Evolutionary conservation across 2,888 invertebrate species (phyloP), one percentile per base, ranked within the genome.

Genomic region (Andricus curvator): DNA sequence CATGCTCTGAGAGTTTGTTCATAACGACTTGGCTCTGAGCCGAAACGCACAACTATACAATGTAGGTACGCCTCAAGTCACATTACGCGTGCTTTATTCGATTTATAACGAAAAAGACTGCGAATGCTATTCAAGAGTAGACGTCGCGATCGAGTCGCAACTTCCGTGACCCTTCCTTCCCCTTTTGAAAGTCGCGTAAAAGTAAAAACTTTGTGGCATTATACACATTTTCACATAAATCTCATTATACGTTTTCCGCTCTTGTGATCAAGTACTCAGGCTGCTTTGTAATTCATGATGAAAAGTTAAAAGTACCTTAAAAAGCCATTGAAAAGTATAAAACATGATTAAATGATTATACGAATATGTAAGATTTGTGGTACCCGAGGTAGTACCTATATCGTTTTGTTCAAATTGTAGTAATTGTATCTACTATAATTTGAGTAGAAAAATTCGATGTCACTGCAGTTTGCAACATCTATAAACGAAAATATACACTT

Each of bases 1-100:
- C 56, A 74, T 56, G 74, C 74, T 74, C 74, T 74, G 44, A 13
- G 44, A 13, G 25, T 29, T 79, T 62, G 79, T 79, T 76, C 78
- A 78, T 68, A 76, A 80, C 81, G 83, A 78, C 81, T 74, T 81
- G 80, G 83, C 83, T 64, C 41, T 37, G 78, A 64, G 79, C 84
- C 82, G 80, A 84, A 81, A 82, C 80, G 80, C 80, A 68, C 79
- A 65, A 77, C 48, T 79, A 68, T 78, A 78, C 15, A 44, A 15
- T 11, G 44, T 44, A 44, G 74, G 25, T 77, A 67, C 48, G 37
- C 37, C 37, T 37, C 37, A 37, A 37, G 37, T 77, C 77, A 77
- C 77, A 80, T 80, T 77, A 15, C 13, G 13, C 13, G 44, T 44
- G 13, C 44, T 44, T 80, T 80, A 80, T 80, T 77, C 77, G 76